These are phyloP conservation scores for Psittacula echo DNA, from an alignment of 2,797 vertebrate genomes.

Conservation along the genomic window DNA sequence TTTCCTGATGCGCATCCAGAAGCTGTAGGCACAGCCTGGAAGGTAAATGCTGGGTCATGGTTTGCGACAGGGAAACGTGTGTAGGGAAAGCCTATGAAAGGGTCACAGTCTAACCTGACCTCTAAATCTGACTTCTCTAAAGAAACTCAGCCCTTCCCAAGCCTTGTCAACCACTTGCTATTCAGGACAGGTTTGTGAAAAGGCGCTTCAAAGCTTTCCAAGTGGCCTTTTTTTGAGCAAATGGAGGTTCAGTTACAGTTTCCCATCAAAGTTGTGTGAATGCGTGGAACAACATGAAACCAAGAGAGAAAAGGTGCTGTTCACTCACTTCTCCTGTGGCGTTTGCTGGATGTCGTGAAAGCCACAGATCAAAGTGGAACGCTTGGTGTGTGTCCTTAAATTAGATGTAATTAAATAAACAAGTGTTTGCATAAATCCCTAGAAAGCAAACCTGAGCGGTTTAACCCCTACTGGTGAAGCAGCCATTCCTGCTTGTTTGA, in stretches of 20 bases:
- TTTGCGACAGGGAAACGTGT: neutral
- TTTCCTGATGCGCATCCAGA: neutral
- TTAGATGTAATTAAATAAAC: slow-evolving; percentile 29
- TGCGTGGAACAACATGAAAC: neutral
- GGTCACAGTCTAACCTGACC: neutral
- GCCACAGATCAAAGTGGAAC: slow-evolving; percentile 3
- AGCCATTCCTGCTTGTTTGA: neutral
- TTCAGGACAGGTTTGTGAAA: slow-evolving; percentile 42
- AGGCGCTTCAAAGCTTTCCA: neutral
- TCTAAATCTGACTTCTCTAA: neutral
- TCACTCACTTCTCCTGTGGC: slow-evolving; percentile 15
- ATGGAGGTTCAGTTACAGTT: slow-evolving; percentile 8
- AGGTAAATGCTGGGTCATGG: neutral
- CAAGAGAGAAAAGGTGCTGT: neutral
- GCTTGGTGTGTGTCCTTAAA: neutral
- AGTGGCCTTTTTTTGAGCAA: neutral
- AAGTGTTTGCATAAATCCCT: slow-evolving; percentile 37
- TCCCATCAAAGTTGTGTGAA: slow-evolving; percentile 7
- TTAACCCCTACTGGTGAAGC: neutral
- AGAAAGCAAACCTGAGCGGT: neutral
- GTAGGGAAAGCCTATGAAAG: neutral
- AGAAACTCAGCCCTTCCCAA: slow-evolving; percentile 10
- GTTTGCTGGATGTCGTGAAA: slow-evolving; percentile 21
- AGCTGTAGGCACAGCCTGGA: slow-evolving; percentile 11
- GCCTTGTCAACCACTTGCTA: slow-evolving; percentile 36